Evolutionary conservation across 2,888 invertebrate genomes (phyloP), one percentile per base, ranked within the genome.

Genomic region (Napeogenes sylphis): DNA sequence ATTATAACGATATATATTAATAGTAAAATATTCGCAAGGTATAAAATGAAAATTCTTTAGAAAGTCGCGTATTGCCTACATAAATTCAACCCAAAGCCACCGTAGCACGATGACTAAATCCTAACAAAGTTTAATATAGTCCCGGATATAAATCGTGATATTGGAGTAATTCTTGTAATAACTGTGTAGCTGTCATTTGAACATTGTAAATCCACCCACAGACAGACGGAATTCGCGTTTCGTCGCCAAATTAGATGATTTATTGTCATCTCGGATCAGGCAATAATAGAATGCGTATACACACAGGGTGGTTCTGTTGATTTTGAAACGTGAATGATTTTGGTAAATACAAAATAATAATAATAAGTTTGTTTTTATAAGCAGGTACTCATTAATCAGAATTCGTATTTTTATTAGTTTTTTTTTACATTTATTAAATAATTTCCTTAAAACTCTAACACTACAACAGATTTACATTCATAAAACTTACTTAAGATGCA

Each of bases 171-270:
- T 81, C 79, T 73, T 62, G 67, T 85, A 85, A 84, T 84, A 85
- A 84, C 83, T 76, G 75, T 85, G 82, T 80, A 67, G 75, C 80
- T 87, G 85, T 85, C 86, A 84, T 78, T 75, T 75, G 77, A 79
- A 79, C 80, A 75, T 74, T 74, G 75, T 77, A 85, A 87, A 86
- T 81, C 84, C 80, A 81, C 78, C 78, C 80, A 74, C 71, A 64
- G 75, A 75, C 71, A 75, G 71, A 71, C 77, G 76, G 80, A 82
- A 80, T 80, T 75, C 81, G 79, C 78, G 75, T 81, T 82, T 80
- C 80, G 81, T 80, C 84, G 83, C 85, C 81, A 87, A 88, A 89
- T 89, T 87, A 87, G 76, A 84, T 88, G 89, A 90, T 90, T 90
- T 89, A 90, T 89, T 88, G 83, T 87, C 83, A 83, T 83, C 76